Percentiles rank a stretch among this genome's conserved stretches.
Conservation (phyloP, 1,140 invertebrate genomes). For the Goniozus legneri region DNA sequence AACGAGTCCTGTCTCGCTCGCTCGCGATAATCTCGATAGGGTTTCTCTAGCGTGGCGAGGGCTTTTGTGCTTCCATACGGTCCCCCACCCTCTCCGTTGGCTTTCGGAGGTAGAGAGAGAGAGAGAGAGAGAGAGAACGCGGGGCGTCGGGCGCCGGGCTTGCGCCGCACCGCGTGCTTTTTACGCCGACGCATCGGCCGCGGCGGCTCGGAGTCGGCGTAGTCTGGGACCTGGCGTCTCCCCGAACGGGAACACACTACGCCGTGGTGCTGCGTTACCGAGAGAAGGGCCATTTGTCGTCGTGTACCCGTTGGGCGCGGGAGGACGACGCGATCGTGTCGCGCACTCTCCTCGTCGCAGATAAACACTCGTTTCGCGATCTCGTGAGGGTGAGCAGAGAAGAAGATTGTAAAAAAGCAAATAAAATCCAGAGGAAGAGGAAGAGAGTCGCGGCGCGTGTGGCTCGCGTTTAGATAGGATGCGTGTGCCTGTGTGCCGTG, state of each 20-base stretch:
- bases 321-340: too few species aligned
- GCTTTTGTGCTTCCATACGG: neutral
- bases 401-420: too few species aligned
- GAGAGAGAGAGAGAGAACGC: too few species aligned
- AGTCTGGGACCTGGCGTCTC: conserved; percentile 38
- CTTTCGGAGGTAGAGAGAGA: too few species aligned
- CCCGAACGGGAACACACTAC: conserved; percentile 34
- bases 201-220: conserved; percentile 39
- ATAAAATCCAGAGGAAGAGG: conserved; percentile 19
- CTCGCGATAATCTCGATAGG: neutral
- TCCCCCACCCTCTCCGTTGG: too few species aligned
- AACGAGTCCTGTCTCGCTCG: neutral
- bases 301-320: too few species aligned
- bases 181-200: conserved; percentile 37
- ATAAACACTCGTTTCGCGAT: neutral
- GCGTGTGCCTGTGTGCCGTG: conserved; percentile 54
- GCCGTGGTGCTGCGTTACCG: conserved; percentile 11
- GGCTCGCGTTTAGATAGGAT: conserved; percentile 51
- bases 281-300: conserved; percentile 3
- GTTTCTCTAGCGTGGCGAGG: neutral
- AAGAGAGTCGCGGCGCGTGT: conserved; percentile 36
- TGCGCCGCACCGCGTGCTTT: conserved; percentile 31
- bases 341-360: neutral
- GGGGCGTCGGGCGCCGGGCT: conserved; percentile 30
- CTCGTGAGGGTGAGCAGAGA: neutral